Conservation (phyloP, 2,113 vertebrate genomes). For the Ailurus styani region DNA sequence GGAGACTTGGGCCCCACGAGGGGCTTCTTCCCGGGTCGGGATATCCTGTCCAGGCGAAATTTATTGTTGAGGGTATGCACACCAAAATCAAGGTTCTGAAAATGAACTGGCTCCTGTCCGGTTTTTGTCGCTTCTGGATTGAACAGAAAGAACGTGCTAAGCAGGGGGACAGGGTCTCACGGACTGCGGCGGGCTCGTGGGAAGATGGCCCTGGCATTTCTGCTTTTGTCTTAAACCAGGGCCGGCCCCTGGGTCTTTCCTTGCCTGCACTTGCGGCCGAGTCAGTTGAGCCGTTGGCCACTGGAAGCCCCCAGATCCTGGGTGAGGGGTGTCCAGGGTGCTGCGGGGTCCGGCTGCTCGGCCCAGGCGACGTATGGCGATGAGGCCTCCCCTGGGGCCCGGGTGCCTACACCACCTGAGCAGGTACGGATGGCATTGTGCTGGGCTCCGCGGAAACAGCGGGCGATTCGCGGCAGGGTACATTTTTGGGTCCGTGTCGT, state of each 20-base stretch:
- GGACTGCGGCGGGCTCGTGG: background rate
- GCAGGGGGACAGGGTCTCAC: background rate
- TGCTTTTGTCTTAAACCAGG: background rate
- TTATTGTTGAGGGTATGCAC: background rate
- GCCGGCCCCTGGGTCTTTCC: background rate
- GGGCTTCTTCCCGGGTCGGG: background rate
- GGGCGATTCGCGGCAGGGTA: background rate
- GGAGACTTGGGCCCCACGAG: fast-evolving
- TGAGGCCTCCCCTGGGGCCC: fast-evolving
- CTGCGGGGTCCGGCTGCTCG: background rate
- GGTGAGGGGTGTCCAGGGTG: background rate
- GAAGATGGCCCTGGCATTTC: background rate
- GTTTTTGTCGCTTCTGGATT: background rate
- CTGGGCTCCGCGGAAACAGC: background rate
- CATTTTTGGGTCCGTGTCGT: background rate
- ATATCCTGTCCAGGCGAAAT: background rate
- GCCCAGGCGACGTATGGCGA: background rate
- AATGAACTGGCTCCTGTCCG: background rate
- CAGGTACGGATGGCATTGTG: background rate
- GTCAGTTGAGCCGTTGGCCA: background rate
- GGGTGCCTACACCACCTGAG: fast-evolving
- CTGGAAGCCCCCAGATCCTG: background rate
- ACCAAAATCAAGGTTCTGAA: background rate
- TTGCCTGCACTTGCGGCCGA: background rate
- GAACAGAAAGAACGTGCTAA: background rate